Evolutionary conservation across 2,888 invertebrate species (phyloP).

Genomic region (Sminthurinus aureus): DNA sequence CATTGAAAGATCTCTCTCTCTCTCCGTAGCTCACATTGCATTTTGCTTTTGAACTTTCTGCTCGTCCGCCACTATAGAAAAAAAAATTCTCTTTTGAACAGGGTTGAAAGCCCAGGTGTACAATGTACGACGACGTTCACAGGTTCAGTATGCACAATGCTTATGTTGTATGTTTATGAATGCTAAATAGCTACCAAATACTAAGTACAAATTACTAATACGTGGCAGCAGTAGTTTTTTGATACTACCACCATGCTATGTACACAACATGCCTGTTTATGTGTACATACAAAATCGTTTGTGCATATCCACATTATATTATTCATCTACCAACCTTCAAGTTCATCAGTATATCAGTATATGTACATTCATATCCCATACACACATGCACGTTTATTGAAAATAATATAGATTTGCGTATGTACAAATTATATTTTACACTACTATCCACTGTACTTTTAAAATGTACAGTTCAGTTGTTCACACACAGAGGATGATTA

Average conservation of each 20-base stretch:
- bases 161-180: constrained; percentile 28
- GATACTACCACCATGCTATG: neutral
- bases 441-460: neutral
- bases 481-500: constrained; percentile 34
- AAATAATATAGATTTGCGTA: neutral
- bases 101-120: constrained; percentile 33
- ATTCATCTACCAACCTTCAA: neutral
- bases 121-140: constrained; percentile 7
- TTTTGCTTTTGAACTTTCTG: constrained; percentile 38
- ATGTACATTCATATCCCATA: neutral
- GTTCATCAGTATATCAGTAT: neutral
- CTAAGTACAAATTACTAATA: constrained; percentile 21
- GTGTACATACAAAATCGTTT: neutral
- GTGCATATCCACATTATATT: neutral
- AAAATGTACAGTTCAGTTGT: neutral
- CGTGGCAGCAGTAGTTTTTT: neutral
- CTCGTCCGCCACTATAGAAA: constrained; percentile 25
- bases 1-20: constrained; percentile 13
- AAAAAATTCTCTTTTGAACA: constrained; percentile 27
- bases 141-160: constrained; percentile 19
- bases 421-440: neutral
- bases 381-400: neutral
- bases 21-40: constrained; percentile 8
- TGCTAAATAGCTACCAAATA: constrained; percentile 15
- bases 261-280: too few relatives aligned